Evolutionary conservation across 2,113 vertebrate species (phyloP), one percentile per base, ranked within the genome.

Genomic region (Oncorhynchus mykiss): DNA sequence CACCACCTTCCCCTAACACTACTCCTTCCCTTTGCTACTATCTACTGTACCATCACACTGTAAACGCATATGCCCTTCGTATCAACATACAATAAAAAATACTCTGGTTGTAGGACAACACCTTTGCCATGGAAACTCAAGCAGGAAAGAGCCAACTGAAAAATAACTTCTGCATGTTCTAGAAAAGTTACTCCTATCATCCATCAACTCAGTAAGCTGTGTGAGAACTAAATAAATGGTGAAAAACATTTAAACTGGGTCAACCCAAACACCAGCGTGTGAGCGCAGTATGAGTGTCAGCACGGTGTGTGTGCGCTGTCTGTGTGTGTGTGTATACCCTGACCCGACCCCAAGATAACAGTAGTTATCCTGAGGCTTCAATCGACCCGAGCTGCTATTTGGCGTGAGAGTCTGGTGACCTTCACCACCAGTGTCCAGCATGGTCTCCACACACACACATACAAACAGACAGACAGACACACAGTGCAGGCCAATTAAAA

Each of bases 141-240:
- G 8, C 39, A 45, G 39, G 39, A 45, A 11, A 45, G 8, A 45
- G 7, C 9, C 39, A 45, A 45, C 9, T 45, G 39, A 45, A 45
- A 45, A 45, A 45, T 2, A 45, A 45, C 39, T 45, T 45, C 2
- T 9, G 8, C 39, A 9, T 45, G 8, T 45, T 45, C 39, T 45
- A 45, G 39, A 45, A 45, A 45, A 45, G 39, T 45, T 45, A 45
- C 39, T 45, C 9, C 39, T 12, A 11, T 45, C 39, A 11, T 45
- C 39, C 9, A 45, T 45, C 39, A 45, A 11, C 39, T 45, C 39
- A 45, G 39, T 45, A 45, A 45, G 39, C 9, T 54, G 51, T 54
- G 51, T 18, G 14, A 54, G 51, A 66, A 66, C 64, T 45, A 31
- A 60, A 80, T 78, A 51, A 65, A 49, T 71, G 13, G 25, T 62